Base-by-base conservation (phyloP, 2,888 invertebrate species). In the Operophtera brumata region DNA sequence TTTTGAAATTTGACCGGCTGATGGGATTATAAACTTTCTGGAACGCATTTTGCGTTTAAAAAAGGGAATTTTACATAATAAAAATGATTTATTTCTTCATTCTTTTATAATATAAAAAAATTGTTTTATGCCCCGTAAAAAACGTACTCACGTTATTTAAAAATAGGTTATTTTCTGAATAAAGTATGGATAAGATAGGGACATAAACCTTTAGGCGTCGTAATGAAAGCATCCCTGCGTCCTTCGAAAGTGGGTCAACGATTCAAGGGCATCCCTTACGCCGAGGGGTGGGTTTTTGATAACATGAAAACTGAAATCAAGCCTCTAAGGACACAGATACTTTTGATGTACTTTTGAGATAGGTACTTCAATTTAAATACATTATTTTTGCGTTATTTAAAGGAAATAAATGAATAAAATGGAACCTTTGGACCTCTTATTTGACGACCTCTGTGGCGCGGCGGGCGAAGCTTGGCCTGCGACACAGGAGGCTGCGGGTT, bases 191-290 rank as follows among this genome's bases (percentile, higher is more conserved):
- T 46, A 34, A 51, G 39, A 46, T 30, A 35, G 7, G 25, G 44
- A 26, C 47, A 40, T 55, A 46, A 55, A 50, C 46, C 50, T 35
- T 26, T 36, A 45, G 47, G 25, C 45, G 36, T 20, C 39, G 39
- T 57, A 59, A 55, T 56, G 57, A 50, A 57, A 57, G 53, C 40
- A 51, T 51, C 56, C 54, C 57, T 41, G 45, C 58, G 52, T 56
- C 59, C 56, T 50, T 45, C 49, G 30, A 50, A 65, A 57, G 42
- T 65, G 47, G 64, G 64, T 65, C 64, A 64, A 62, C 55, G 56
- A 61, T 65, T 61, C 64, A 65, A 62, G 64, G 64, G 57, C 61
- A 57, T 47, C 36, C 57, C 55, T 53, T 43, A 47, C 42, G 36
- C 6, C 26, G 42, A 53, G 35, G 54, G 47, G 43, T 25, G 30